Percentiles rank a stretch among this genome's conserved stretches.
Conservation (phyloP, 2,797 vertebrate genomes). For the Cetoscarus ocellatus region DNA sequence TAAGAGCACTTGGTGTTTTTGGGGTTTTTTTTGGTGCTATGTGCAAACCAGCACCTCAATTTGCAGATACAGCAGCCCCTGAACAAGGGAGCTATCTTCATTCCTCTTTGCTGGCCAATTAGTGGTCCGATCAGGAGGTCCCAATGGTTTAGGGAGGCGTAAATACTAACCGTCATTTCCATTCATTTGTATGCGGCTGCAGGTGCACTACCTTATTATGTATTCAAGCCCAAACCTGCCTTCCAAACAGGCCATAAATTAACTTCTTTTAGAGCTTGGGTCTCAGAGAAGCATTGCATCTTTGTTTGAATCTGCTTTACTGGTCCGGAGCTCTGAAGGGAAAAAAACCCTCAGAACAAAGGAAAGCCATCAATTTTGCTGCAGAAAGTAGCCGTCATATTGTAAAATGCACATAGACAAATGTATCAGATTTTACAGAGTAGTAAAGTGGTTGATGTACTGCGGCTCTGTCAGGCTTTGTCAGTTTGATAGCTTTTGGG, state of each 20-base stretch:
- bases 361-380: constrained; percentile 54
- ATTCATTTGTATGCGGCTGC: constrained; percentile 86
- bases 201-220: constrained; percentile 83
- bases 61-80: constrained; percentile 55
- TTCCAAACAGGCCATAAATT: constrained; percentile 87
- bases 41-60: constrained; percentile 39
- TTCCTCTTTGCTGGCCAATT: constrained; percentile 77
- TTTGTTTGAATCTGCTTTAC: constrained; percentile 72
- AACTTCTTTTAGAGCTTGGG: constrained; percentile 82
- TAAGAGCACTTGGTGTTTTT: not conserved
- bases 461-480: constrained; percentile 61
- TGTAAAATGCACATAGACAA: constrained; percentile 73
- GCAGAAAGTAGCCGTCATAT: constrained; percentile 38
- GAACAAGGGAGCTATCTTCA: constrained; percentile 62
- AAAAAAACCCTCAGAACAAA: constrained; percentile 46
- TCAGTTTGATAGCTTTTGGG: constrained; percentile 79
- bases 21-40: not conserved
- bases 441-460: constrained; percentile 77
- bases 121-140: constrained; percentile 80
- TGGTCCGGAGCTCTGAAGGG: constrained; percentile 59
- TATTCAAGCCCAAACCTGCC: constrained; percentile 84
- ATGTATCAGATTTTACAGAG: constrained; percentile 72
- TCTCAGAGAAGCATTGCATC: constrained; percentile 78
- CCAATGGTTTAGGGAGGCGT: constrained; percentile 67
- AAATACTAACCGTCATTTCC: constrained; percentile 80